These are phyloP conservation scores for Sphaerophoria rueppellii DNA, from an alignment of 2,888 invertebrate genomes.

Conservation along the genomic window DNA sequence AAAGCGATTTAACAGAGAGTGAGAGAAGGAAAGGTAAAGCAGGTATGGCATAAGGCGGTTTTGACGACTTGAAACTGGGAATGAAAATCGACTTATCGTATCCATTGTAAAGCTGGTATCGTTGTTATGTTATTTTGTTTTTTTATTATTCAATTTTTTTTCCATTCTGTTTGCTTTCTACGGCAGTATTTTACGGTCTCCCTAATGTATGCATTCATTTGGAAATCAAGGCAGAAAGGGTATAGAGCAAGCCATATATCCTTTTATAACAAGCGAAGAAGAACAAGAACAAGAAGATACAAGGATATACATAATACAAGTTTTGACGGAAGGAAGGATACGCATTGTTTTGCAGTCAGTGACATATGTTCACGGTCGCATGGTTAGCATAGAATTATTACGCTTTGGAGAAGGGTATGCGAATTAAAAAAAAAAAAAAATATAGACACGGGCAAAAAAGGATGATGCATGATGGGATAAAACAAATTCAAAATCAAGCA, in stretches of 20 bases:
- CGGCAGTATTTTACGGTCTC: constrained; percentile 40
- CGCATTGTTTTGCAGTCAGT: constrained; percentile 71
- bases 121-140: constrained; percentile 23
- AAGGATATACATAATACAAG: constrained; percentile 5
- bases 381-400: constrained; percentile 47
- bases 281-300: constrained; percentile 10
- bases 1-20: constrained; percentile 52
- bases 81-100: constrained; percentile 70
- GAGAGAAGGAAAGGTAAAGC: not conserved
- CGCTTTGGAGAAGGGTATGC: constrained; percentile 1
- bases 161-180: too few species aligned
- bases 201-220: constrained; percentile 70
- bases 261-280: not conserved
- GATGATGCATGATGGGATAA: constrained; percentile 47
- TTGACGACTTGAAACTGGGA: constrained; percentile 47
- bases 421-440: not conserved
- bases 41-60: constrained; percentile 15
- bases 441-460: constrained; percentile 52
- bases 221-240: constrained; percentile 61
- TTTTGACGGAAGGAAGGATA: constrained; percentile 41
- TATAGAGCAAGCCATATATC: constrained; percentile 30
- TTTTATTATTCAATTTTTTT: constrained; percentile 8
- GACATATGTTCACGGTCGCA: constrained; percentile 71
- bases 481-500: constrained; percentile 30
- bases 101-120: constrained; percentile 65